Percentiles rank a stretch among this genome's conserved stretches.
These are phyloP conservation scores for Lasioglossum villosulum DNA, from an alignment of 2,888 invertebrate species.

Conservation along the genomic window DNA sequence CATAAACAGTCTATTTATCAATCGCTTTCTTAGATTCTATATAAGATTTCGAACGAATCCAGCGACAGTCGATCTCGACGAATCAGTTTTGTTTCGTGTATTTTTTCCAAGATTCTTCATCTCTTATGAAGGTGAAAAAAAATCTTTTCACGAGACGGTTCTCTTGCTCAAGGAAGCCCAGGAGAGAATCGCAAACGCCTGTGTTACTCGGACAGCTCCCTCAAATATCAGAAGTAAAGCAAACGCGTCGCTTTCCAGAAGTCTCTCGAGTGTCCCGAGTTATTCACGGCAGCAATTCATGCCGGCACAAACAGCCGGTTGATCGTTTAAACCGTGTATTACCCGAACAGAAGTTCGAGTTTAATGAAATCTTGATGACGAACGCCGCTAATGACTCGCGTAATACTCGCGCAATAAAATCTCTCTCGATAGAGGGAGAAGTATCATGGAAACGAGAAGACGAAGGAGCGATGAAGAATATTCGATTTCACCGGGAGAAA, in stretches of 20 bases:
- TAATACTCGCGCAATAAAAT: constrained; percentile 5
- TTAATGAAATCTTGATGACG: background rate
- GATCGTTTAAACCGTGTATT: background rate
- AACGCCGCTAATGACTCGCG: background rate
- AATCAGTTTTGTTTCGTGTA: background rate
- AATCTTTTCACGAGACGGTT: background rate
- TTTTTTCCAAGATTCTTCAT: background rate
- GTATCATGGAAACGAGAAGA: background rate
- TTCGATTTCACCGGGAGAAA: background rate
- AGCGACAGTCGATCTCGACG: background rate
- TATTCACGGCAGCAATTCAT: background rate
- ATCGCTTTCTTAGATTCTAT: background rate
- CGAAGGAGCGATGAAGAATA: background rate
- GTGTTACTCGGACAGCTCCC: background rate
- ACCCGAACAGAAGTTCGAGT: background rate
- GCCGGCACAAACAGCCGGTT: background rate
- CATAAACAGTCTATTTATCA: too few relatives aligned
- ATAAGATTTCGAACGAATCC: background rate
- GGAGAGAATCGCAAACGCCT: background rate
- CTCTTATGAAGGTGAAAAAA: background rate
- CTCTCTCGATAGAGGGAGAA: background rate
- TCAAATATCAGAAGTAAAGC: background rate
- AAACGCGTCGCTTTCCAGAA: background rate
- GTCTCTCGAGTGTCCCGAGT: background rate
- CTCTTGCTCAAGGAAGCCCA: background rate